Evolutionary conservation across 1,140 invertebrate genomes (phyloP).

Genomic region (Campoletis sonorensis): DNA sequence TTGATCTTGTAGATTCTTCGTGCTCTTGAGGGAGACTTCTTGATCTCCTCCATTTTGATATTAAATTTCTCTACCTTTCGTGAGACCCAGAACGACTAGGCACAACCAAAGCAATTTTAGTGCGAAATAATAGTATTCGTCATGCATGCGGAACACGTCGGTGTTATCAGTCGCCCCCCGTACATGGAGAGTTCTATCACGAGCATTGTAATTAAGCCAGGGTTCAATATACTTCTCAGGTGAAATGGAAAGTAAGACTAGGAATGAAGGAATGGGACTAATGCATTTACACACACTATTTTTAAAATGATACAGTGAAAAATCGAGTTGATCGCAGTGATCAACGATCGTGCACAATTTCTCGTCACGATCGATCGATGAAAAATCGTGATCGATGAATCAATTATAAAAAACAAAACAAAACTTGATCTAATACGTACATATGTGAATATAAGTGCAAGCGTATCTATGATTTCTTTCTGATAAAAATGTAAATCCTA

Average conservation of each 20-base stretch:
- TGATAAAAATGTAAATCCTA: constrained; percentile 30
- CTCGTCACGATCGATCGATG: constrained; percentile 45
- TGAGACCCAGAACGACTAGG: neutral
- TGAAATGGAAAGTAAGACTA: constrained; percentile 30
- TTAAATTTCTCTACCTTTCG: neutral
- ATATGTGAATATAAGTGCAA: neutral
- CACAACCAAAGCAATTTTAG: neutral
- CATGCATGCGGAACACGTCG: neutral
- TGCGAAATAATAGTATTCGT: constrained; percentile 27
- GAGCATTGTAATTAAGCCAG: constrained; percentile 37
- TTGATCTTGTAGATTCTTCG: constrained; percentile 62
- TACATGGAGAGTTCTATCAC: constrained; percentile 2
- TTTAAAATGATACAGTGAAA: constrained; percentile 24
- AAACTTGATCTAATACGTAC: neutral
- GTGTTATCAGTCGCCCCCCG: constrained; percentile 25
- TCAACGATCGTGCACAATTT: constrained; percentile 22
- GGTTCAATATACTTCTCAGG: constrained; percentile 26
- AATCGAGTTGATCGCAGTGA: constrained; percentile 28
- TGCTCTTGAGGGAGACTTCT: neutral
- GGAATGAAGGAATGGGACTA: neutral
- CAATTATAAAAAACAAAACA: neutral
- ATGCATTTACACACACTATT: neutral
- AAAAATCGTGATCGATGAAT: constrained; percentile 27
- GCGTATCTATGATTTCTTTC: neutral
- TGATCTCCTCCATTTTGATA: constrained; percentile 10